Evolutionary conservation across 2,113 vertebrate genomes (phyloP).

Genomic region (Scortum barcoo): DNA sequence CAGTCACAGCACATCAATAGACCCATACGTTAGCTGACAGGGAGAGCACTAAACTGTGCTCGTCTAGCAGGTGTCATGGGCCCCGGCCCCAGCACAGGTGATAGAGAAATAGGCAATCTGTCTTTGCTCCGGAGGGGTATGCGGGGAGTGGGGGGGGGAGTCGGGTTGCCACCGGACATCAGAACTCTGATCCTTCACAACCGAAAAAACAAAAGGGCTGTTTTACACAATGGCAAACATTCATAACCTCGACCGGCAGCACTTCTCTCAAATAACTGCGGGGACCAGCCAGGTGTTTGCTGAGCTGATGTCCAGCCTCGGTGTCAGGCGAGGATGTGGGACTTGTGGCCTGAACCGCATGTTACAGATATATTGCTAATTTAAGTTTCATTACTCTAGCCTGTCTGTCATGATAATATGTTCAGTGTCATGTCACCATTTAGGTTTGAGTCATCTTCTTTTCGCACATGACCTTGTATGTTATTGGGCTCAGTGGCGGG

Average conservation of each 20-base stretch:
- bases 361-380: not conserved
- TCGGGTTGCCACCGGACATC: constrained; percentile 68
- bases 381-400: not conserved
- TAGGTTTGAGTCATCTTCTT: not conserved
- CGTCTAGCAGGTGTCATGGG: constrained; percentile 73
- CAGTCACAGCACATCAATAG: constrained; percentile 83
- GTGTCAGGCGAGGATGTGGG: constrained; percentile 2
- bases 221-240: constrained; percentile 64
- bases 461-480: constrained; percentile 11
- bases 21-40: constrained; percentile 83
- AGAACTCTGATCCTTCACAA: constrained; percentile 71
- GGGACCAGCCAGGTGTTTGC: constrained; percentile 15
- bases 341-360: constrained; percentile 5
- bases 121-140: constrained; percentile 49
- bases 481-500: not conserved
- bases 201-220: constrained; percentile 55
- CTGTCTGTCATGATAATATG: not conserved
- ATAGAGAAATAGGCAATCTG: constrained; percentile 77
- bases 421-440: not conserved
- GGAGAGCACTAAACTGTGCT: constrained; percentile 70
- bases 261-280: constrained; percentile 49
- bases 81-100: constrained; percentile 62
- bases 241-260: constrained; percentile 58
- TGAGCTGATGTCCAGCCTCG: constrained; percentile 3
- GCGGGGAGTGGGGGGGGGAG: not conserved